phyloP scores from a whole-genome alignment of 2,797 vertebrate species.

The Girardinus metallicus region DNA sequence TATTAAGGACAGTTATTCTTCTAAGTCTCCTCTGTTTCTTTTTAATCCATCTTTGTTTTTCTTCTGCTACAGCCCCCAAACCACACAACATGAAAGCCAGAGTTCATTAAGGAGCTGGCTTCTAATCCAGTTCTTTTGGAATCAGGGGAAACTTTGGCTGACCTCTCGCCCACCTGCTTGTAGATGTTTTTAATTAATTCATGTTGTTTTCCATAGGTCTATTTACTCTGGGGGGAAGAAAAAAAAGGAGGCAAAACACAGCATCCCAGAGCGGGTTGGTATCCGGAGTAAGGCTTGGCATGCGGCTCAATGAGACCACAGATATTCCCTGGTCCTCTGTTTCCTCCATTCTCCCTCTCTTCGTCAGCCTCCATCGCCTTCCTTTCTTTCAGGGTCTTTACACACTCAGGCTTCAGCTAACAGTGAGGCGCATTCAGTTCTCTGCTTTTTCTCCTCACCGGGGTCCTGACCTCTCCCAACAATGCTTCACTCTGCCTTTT shows the following conservation, averaged over 20 bases:
- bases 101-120: slow-evolving; percentile 33
- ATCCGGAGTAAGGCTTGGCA: slow-evolving; percentile 72
- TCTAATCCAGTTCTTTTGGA: slow-evolving; percentile 36
- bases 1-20: slow-evolving; percentile 9
- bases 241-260: slow-evolving; percentile 31
- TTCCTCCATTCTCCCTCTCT: slow-evolving; percentile 28
- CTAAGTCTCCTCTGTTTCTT: slow-evolving; percentile 3
- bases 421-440: slow-evolving; percentile 56
- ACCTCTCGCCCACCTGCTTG: slow-evolving; percentile 59
- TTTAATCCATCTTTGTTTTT: slow-evolving; percentile 24
- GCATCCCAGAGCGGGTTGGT: slow-evolving; percentile 54
- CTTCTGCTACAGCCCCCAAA: neutral
- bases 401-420: slow-evolving; percentile 26
- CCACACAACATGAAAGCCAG: slow-evolving; percentile 10
- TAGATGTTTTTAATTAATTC: slow-evolving; percentile 65
- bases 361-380: slow-evolving; percentile 8
- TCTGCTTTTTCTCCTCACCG: slow-evolving; percentile 28
- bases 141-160: slow-evolving; percentile 49
- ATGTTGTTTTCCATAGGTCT: slow-evolving; percentile 56
- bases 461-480: slow-evolving; percentile 44
- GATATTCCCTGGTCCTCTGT: slow-evolving; percentile 50
- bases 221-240: slow-evolving; percentile 24
- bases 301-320: slow-evolving; percentile 49
- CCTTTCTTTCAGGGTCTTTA: slow-evolving; percentile 19
- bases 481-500: slow-evolving; percentile 53